Percentiles rank a stretch among this genome's conserved stretches.
Conservation (phyloP, 2,113 vertebrate genomes). For the Hippocampus guttulatus region DNA sequence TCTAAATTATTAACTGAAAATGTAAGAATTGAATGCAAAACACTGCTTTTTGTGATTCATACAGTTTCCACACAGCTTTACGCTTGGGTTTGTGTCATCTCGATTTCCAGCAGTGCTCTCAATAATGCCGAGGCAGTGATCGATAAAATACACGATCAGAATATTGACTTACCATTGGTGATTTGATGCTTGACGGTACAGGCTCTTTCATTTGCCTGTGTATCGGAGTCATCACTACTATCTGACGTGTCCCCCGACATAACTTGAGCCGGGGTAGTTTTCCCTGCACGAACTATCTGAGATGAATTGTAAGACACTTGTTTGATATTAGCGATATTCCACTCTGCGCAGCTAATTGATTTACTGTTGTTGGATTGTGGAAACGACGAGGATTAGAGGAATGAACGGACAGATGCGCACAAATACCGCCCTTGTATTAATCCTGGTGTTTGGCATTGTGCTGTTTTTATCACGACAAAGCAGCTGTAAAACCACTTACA, state of each 20-base stretch:
- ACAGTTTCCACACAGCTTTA: neutral
- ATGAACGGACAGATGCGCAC: conserved; percentile 37
- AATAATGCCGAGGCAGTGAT: neutral
- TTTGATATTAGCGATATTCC: conserved; percentile 2
- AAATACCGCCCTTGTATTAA: conserved; percentile 41
- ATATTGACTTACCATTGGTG: conserved; percentile 71
- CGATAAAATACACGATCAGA: neutral
- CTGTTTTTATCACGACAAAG: conserved; percentile 3
- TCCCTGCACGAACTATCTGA: conserved; percentile 4
- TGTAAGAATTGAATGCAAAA: too few species aligned
- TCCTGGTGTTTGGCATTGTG: conserved; percentile 56
- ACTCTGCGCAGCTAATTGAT: neutral
- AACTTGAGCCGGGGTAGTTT: conserved; percentile 14
- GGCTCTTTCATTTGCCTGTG: conserved; percentile 58
- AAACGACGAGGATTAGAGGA: conserved; percentile 21
- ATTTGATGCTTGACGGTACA: conserved; percentile 76
- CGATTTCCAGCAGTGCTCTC: neutral
- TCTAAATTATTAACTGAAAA: neutral
- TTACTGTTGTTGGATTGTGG: conserved; percentile 19
- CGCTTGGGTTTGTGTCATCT: neutral
- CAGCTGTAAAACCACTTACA: neutral
- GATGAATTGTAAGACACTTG: neutral
- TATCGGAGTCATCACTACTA: conserved; percentile 72
- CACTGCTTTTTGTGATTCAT: neutral
- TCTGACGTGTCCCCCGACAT: conserved; percentile 74